These are phyloP conservation scores for Lepidurus apus DNA, from an alignment of 1,140 invertebrate species.

Conservation along the genomic window DNA sequence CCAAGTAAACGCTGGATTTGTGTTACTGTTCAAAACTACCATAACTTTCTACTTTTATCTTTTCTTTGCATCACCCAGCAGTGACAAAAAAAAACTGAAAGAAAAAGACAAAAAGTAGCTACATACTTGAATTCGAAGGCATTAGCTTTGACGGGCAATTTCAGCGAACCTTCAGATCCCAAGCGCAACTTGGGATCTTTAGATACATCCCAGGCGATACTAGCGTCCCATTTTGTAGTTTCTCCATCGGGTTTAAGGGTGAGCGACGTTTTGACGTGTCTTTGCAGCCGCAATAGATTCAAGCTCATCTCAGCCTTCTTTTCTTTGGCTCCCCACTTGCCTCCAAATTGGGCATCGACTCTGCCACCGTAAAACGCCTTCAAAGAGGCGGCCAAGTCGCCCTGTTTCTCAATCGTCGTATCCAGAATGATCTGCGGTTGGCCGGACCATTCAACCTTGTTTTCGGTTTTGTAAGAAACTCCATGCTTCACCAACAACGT, in stretches of 20 bases:
- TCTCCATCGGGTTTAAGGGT: slow-evolving; percentile 20
- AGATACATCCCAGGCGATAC: slow-evolving; percentile 33
- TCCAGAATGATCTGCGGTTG: slow-evolving; percentile 17
- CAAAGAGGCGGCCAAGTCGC: background rate
- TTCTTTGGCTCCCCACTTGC: slow-evolving; percentile 6
- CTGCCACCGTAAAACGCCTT: background rate
- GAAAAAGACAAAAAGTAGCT: too few species aligned
- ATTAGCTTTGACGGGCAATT: background rate
- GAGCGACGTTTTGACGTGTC: slow-evolving; percentile 27
- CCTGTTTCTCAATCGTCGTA: background rate
- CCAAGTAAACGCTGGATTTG: background rate
- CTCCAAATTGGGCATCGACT: background rate
- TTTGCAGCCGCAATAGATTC: slow-evolving; percentile 30
- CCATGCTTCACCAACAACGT: slow-evolving; percentile 22
- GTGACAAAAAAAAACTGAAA: background rate
- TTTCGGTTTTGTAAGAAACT: slow-evolving; percentile 24
- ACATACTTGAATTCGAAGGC: slow-evolving; percentile 26
- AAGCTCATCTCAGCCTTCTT: slow-evolving; percentile 30
- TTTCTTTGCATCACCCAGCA: background rate
- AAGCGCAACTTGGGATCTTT: slow-evolving; percentile 32
- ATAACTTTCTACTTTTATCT: background rate
- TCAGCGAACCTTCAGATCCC: slow-evolving; percentile 26
- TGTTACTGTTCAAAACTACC: background rate
- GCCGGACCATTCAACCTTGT: slow-evolving; percentile 32
- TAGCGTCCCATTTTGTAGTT: slow-evolving; percentile 17